Conservation (phyloP, 2,888 invertebrate genomes). For the Xylota sylvarum region DNA sequence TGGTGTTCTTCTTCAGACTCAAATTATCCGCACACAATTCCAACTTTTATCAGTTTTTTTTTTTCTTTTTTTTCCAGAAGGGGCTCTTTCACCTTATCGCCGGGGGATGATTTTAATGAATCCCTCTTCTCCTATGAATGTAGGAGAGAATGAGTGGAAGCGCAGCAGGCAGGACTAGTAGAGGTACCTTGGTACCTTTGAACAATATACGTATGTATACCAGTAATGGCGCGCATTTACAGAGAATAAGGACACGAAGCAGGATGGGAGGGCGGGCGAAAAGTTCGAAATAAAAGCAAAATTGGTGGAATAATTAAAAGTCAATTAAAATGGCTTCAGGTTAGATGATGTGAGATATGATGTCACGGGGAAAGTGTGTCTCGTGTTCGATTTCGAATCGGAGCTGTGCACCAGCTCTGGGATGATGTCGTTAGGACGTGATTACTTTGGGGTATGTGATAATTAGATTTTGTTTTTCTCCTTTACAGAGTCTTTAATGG, state of each 20-base stretch:
- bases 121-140: neutral
- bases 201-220: neutral
- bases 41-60: conserved; percentile 40
- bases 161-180: neutral
- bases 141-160: neutral
- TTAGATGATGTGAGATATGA: conserved; percentile 55
- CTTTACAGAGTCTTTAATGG: neutral
- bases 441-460: conserved; percentile 38
- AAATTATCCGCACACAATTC: conserved; percentile 53
- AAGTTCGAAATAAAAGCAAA: conserved; percentile 40
- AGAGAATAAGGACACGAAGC: neutral
- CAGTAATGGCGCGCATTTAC: neutral
- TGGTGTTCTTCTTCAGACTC: conserved; percentile 19
- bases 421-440: conserved; percentile 22
- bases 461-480: conserved; percentile 27
- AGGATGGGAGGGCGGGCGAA: neutral
- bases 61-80: conserved; percentile 3
- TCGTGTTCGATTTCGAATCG: conserved; percentile 31
- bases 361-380: conserved; percentile 44
- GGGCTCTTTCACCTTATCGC: conserved; percentile 12
- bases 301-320: conserved; percentile 58
- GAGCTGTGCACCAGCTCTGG: neutral
- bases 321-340: conserved; percentile 57
- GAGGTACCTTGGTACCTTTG: conserved; percentile 3
- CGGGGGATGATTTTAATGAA: conserved; percentile 55